These are phyloP conservation scores for Epinephelus coioides DNA, from an alignment of 2,797 vertebrate species.

Conservation along the genomic window DNA sequence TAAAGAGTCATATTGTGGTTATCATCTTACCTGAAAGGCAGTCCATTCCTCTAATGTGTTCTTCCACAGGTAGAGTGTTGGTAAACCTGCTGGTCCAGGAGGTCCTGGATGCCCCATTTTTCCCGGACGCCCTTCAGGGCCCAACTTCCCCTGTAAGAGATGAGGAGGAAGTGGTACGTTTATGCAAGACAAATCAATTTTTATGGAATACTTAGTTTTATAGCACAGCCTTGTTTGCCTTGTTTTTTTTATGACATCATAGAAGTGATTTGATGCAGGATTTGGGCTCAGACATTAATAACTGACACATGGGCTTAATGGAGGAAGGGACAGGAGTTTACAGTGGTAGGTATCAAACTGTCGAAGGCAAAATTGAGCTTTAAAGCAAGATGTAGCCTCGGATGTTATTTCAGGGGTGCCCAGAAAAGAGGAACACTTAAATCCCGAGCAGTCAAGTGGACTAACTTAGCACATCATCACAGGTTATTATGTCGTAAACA, in stretches of 20 bases:
- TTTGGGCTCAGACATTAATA: conserved; percentile 6
- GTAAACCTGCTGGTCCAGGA: conserved; percentile 86
- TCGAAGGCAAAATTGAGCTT: conserved; percentile 20
- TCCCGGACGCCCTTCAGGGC: conserved; percentile 84
- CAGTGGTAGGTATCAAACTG: conserved; percentile 4
- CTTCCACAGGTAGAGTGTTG: conserved; percentile 89
- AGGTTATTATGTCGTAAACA: conserved; percentile 31
- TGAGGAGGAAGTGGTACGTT: not conserved
- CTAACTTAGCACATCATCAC: conserved; percentile 10
- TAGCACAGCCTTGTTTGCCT: not conserved
- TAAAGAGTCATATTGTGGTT: not conserved
- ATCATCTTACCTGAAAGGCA: conserved; percentile 83
- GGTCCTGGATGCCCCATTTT: conserved; percentile 82
- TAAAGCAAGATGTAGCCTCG: conserved; percentile 12
- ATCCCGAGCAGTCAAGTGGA: conserved; percentile 13
- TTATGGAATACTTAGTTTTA: not conserved
- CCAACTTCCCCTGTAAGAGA: conserved; percentile 83
- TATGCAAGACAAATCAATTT: conserved; percentile 20
- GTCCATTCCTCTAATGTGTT: conserved; percentile 91
- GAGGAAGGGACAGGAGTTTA: conserved; percentile 18
- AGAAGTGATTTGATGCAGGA: conserved; percentile 3
- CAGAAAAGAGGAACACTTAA: not conserved
- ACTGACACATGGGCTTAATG: not conserved
- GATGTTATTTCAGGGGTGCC: not conserved
- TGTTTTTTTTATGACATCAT: conserved; percentile 12